Base-by-base conservation (phyloP, 2,888 invertebrate genomes). In the Pachydiplax longipennis region DNA sequence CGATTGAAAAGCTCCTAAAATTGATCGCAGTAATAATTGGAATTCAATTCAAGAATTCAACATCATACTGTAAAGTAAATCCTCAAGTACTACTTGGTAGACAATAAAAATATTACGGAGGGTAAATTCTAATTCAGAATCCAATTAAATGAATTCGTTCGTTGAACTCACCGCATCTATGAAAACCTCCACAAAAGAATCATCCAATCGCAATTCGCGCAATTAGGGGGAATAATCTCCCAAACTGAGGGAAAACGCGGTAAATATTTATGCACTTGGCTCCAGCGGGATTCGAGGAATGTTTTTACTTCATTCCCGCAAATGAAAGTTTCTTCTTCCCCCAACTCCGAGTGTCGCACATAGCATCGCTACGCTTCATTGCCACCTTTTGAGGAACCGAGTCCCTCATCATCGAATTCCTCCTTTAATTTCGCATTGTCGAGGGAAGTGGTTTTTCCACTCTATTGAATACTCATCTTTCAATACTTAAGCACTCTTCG, bases 391-490 rank as follows among this genome's bases (percentile, higher is more conserved):
- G 25, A 73, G 87, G 87, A 87, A 40, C 87, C 73, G 12, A 73
- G 25, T 73, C 35, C 87, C 87, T 87, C 87, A 61, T 87, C 87
- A 87, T 87, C 87, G 87, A 58, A 87, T 87, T 65, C 61, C 87
- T 37, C 87, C 87, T 87, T 87, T 87, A 87, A 87, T 87, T 87
- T 87, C 61, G 87, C 87, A 87, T 87, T 87, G 87, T 87, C 58
- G 65, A 35, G 61, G 40, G 87, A 87, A 87, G 87, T 87, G 87
- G 87, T 87, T 87, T 87, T 87, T 87, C 87, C 87, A 37, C 65
- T 87, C 87, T 87, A 87, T 87, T 87, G 87, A 87, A 87, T 87
- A 58, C 61, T 87, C 87, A 87, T 87, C 87, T 87, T 87, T 87
- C 87, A 87, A 87, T 87, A 87, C 87, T 87, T 83, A 61, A 83